Conservation (phyloP, 2,113 vertebrate species). For the Scomber japonicus region DNA sequence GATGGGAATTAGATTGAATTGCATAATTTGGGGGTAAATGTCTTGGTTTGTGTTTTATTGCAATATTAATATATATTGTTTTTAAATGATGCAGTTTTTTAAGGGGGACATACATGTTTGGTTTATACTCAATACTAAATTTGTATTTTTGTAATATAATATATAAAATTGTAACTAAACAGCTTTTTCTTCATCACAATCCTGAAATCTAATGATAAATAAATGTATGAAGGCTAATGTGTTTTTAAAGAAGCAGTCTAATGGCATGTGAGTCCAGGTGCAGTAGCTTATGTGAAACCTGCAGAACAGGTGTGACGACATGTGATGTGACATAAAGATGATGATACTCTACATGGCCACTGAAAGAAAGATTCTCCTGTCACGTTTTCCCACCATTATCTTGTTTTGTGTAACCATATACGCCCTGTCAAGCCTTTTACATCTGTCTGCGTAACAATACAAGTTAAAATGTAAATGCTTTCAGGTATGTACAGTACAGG, state of each 20-base stretch:
- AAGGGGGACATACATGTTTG: not conserved
- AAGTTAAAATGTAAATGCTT: not conserved
- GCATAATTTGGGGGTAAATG: too few species aligned
- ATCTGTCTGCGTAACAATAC: not conserved
- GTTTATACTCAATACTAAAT: not conserved
- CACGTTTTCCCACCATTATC: not conserved
- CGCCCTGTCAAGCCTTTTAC: not conserved
- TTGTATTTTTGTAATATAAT: not conserved
- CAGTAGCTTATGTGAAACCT: constrained; percentile 9
- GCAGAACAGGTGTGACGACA: constrained; percentile 47
- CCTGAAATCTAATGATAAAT: not conserved
- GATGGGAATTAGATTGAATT: not conserved
- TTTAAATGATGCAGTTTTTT: not conserved
- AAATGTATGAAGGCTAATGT: not conserved
- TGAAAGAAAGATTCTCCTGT: not conserved
- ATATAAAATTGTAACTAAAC: too few species aligned
- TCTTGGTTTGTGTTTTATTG: not conserved
- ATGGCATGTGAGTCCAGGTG: too few species aligned
- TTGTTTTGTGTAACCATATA: not conserved
- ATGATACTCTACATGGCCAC: not conserved
- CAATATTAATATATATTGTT: too few species aligned
- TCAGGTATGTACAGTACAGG: not conserved
- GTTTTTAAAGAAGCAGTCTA: not conserved
- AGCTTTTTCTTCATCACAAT: not conserved
- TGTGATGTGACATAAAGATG: constrained; percentile 2